Base-by-base conservation (phyloP, 2,797 vertebrate species). In the Spinus pinus region DNA sequence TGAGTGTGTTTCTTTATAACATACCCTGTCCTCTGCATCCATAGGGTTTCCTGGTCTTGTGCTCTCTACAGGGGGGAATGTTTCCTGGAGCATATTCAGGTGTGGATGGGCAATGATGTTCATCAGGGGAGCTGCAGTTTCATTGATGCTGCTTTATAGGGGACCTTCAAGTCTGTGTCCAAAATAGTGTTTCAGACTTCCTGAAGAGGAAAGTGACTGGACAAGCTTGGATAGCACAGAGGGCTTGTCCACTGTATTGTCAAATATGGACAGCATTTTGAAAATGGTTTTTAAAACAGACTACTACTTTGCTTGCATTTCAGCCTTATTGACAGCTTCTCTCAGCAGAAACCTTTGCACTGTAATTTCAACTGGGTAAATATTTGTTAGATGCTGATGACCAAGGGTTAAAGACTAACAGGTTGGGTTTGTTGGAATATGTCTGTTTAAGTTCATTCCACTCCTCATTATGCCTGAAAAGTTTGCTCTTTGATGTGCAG, bases 331-430 rank as follows among this genome's bases (percentile, higher is more conserved):
- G 81, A 50, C 46, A 21, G 44, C 49, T 91, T 79, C 23, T 78
- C 58, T 95, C 91, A 71, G 69, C 88, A 95, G 85, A 91, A 96
- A 96, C 92, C 97, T 98, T 97, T 97, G 96, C 86, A 96, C 95
- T 97, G 17, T 81, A 79, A 69, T 85, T 94, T 93, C 80, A 86
- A 22, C 73, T 95, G 71, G 33, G 75, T 92, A 96, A 96, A 97
- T 96, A 96, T 97, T 98, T 96, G 69, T 78, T 77, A 80, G 78
- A 51, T 33, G 49, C 47, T 41, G 33, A 60, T 94, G 96, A 81
- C 65, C 80, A 60, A 74, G 69, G 73, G 97, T 98, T 98, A 97
- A 97, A 97, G 71, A 91, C 33, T 97, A 97, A 97, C 62, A 66
- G 62, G 5, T 14, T 80, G 14, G 6, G 6, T 92, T 94, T 94